Base-by-base conservation (phyloP, 2,888 invertebrate genomes). In the Gymnosoma rotundatum region DNA sequence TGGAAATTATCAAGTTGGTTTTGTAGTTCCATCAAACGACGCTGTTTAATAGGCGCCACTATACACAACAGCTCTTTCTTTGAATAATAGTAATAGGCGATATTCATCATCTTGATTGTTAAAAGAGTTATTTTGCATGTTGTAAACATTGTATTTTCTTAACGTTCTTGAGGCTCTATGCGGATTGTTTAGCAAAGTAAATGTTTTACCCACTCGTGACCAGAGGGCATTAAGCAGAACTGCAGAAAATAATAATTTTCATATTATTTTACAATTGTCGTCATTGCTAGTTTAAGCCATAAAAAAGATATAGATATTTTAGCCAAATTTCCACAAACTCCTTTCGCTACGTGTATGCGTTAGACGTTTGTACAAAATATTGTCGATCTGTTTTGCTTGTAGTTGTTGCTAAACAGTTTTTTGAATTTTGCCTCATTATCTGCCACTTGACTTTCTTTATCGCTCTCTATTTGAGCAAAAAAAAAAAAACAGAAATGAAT, bases 401-500 rank as follows among this genome's bases (percentile, higher is more conserved):
- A 25, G 50, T 58, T 38, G 63, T 60, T 67, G 73, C 50, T 54
- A 42, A 80, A 80, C 61, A 80, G 74, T 78, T 83, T 78, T 63
- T 78, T 50, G 73, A 70, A 69, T 67, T 83, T 64, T 78, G 54
- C 70, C 74, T 83, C 80, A 80, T 83, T 83, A 83, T 83, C 83
- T 80, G 61, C 75, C 75, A 83, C 75, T 80, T 83, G 83, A 79
- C 83, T 83, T 83, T 80, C 79, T 83, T 80, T 83, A 83, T 79
- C 83, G 80, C 12, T 48, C 83, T 83, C 12, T 48, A 20, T 50
- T 45, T 66, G n/a, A 79, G 66, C 60, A 38, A 38, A 18, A 20
- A 45, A 42, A 16, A 48, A 66, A 74, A 25, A 64, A 32, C 10
- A 66, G 38, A 72, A 52, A 42, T 50, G 72, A 72, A 80, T 83